Conservation (phyloP, 2,113 vertebrate genomes). For the Hippoglossus stenolepis region DNA sequence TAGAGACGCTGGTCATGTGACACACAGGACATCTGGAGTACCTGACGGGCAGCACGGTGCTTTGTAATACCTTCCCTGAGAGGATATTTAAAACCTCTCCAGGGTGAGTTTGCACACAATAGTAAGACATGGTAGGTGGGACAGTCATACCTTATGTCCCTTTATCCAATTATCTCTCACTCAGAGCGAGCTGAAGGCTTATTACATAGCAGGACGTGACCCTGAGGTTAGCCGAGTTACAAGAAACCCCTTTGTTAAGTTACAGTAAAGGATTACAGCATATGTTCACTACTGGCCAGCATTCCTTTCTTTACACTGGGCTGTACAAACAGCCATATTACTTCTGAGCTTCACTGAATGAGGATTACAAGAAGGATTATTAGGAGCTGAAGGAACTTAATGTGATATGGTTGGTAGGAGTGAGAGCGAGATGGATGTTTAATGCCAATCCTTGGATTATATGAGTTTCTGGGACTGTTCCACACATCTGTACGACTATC, state of each 20-base stretch:
- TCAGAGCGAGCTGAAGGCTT: conserved; percentile 8
- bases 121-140: conserved; percentile 13
- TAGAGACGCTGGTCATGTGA: neutral
- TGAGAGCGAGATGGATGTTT: neutral
- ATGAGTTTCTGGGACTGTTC: neutral
- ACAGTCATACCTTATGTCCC: conserved; percentile 23
- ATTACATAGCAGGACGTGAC: neutral
- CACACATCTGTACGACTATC: neutral
- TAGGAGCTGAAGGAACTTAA: neutral
- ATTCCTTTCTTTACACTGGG: neutral
- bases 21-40: neutral
- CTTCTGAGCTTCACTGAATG: conserved; percentile 1
- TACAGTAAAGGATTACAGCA: conserved; percentile 2
- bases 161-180: conserved; percentile 46
- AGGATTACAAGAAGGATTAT: conserved; percentile 28
- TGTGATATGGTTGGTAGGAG: neutral
- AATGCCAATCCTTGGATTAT: conserved; percentile 7
- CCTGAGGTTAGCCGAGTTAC: neutral
- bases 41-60: conserved; percentile 12
- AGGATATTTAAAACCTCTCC: conserved; percentile 27
- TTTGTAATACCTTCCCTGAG: neutral
- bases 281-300: neutral
- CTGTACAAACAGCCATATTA: conserved; percentile 14
- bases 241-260: neutral
- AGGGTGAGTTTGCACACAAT: conserved; percentile 24